Conservation (phyloP, 2,888 invertebrate genomes). For the Marasmarcha lunaedactyla region DNA sequence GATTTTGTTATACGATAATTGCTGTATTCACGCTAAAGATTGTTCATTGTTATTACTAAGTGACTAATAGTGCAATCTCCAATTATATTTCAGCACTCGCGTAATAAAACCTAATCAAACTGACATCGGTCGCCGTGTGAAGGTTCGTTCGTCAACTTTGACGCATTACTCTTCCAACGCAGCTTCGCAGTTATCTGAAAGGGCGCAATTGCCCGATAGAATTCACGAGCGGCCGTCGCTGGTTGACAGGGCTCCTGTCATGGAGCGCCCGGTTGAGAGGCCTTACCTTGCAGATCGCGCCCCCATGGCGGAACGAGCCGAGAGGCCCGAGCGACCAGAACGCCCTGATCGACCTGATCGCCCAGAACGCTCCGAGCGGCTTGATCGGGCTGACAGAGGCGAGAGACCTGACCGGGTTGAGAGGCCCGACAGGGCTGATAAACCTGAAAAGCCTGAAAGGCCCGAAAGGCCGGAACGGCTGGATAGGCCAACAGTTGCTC, state of each 20-base stretch:
- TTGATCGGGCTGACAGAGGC: slow-evolving; percentile 28
- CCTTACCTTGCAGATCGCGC: slow-evolving; percentile 1
- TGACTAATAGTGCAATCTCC: too few species aligned
- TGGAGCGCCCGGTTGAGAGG: slow-evolving; percentile 18
- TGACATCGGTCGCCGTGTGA: slow-evolving; percentile 89
- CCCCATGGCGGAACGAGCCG: slow-evolving; percentile 6
- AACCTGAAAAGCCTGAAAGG: slow-evolving; percentile 26
- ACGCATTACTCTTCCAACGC: slow-evolving; percentile 39
- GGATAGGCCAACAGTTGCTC: slow-evolving; percentile 18
- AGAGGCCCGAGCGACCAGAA: slow-evolving; percentile 25
- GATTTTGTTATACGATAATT: too few species aligned
- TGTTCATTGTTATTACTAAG: too few species aligned
- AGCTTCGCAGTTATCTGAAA: slow-evolving; percentile 34
- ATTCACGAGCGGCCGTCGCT: slow-evolving; percentile 18
- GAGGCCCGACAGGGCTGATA: slow-evolving; percentile 23
- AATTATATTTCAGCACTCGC: slow-evolving; percentile 79
- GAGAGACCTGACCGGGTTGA: slow-evolving; percentile 33
- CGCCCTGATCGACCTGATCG: slow-evolving; percentile 29
- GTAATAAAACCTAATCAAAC: slow-evolving; percentile 93
- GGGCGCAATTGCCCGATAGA: slow-evolving; percentile 22
- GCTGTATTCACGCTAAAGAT: too few species aligned
- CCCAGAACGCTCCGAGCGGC: slow-evolving; percentile 29
- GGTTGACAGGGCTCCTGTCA: neutral
- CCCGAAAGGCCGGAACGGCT: slow-evolving; percentile 23
- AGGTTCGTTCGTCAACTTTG: slow-evolving; percentile 71